Evolutionary conservation across 2,797 vertebrate species (phyloP).

Genomic region (Myiotriccus ornatus): DNA sequence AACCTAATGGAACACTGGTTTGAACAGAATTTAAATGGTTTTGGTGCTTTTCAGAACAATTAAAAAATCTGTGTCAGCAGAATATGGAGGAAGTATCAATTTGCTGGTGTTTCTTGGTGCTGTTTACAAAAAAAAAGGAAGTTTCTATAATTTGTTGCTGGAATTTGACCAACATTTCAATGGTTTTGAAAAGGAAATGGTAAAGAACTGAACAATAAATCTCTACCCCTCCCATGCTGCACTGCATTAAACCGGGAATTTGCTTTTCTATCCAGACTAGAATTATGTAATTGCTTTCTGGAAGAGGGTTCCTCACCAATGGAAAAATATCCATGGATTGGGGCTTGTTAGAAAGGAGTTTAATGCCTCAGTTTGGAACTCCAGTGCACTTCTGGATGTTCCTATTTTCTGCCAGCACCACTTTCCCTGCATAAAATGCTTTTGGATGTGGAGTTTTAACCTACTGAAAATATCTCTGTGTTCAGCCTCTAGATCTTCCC

Average conservation of each 20-base stretch:
- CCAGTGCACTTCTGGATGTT: no score
- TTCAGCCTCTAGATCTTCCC: no score
- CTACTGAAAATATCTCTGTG: no score
- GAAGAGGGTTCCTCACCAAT: no score
- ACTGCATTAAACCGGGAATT: not conserved
- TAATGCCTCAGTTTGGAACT: no score
- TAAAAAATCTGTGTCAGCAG: not conserved
- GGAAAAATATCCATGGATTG: not conserved
- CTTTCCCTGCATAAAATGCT: no score
- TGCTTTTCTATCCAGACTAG: not conserved
- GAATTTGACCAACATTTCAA: not conserved
- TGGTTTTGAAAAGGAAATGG: not conserved
- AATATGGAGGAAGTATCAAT: not conserved
- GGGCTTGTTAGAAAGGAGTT: accelerated
- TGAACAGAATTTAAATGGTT: not conserved
- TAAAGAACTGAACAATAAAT: not conserved
- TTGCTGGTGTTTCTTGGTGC: not conserved
- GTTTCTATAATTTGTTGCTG: not conserved
- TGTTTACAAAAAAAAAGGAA: not conserved
- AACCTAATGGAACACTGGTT: not conserved
- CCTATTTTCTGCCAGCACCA: no score
- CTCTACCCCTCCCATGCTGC: accelerated
- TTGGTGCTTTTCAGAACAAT: not conserved
- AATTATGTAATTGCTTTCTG: not conserved
- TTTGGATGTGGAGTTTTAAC: no score